A percentile compares a stretch with the other conserved stretches of the same genome.
These are phyloP conservation scores for Drosophila grimshawi DNA, from an alignment of 1,140 invertebrate genomes.

Conservation along the genomic window DNA sequence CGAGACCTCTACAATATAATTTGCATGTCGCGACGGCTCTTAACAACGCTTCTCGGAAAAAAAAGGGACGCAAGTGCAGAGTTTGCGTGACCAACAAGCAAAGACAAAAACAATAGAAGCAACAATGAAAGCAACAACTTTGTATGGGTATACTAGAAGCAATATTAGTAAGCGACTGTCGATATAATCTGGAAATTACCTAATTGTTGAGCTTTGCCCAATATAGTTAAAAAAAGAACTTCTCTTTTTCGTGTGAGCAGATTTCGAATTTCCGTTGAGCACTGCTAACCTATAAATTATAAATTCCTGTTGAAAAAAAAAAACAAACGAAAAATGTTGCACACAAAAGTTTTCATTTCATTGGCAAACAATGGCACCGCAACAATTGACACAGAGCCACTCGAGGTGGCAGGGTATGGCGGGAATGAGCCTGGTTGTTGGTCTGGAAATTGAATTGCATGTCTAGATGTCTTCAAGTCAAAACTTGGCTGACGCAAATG, in stretches of 20 bases:
- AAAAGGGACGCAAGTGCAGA: slow-evolving; percentile 40
- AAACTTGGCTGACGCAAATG: slow-evolving; percentile 49
- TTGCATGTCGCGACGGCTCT: slow-evolving; percentile 55
- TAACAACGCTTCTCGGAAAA: slow-evolving; percentile 32
- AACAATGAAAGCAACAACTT: slow-evolving; percentile 22
- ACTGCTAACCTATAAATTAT: slow-evolving; percentile 78
- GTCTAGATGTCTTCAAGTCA: slow-evolving; percentile 39
- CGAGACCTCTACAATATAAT: slow-evolving; percentile 48
- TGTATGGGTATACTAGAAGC: slow-evolving; percentile 37
- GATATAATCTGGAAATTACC: slow-evolving; percentile 58
- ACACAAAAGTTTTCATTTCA: slow-evolving; percentile 61
- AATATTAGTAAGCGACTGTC: slow-evolving; percentile 3
- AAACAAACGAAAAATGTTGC: not conserved
- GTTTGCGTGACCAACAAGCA: slow-evolving; percentile 63
- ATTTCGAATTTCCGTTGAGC: slow-evolving; percentile 40
- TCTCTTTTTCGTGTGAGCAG: slow-evolving; percentile 43
- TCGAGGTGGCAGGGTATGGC: not conserved
- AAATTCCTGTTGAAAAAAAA: slow-evolving; percentile 54
- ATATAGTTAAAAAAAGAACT: slow-evolving; percentile 48
- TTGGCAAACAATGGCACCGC: slow-evolving; percentile 60
- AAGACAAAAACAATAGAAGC: slow-evolving; percentile 62
- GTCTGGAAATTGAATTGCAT: slow-evolving; percentile 59
- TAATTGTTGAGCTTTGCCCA: slow-evolving; percentile 44
- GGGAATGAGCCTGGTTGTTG: not conserved
- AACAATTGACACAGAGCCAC: slow-evolving; percentile 63